phyloP scores from a whole-genome alignment of 2,797 vertebrate genomes.

The Florisuga fusca region DNA sequence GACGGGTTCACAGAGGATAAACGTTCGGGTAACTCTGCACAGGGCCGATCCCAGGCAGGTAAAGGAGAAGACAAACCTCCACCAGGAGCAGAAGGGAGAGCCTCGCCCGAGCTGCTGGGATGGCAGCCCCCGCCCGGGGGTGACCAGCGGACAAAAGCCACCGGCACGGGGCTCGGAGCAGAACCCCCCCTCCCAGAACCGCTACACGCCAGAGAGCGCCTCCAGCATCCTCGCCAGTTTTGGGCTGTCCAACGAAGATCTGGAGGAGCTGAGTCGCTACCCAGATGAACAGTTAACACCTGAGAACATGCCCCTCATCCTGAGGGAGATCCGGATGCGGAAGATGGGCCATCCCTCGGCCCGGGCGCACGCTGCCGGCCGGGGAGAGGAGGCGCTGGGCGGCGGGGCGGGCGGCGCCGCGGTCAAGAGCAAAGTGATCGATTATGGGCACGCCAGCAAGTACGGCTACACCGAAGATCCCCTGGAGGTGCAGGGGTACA shows the following conservation, averaged over 20 bases:
- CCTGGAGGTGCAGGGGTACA: constrained; percentile 77
- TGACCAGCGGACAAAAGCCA: constrained; percentile 60
- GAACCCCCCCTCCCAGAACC: constrained; percentile 74
- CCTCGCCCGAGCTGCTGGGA: constrained; percentile 58
- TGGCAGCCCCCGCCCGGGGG: constrained; percentile 49
- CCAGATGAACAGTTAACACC: constrained; percentile 94
- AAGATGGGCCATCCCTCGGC: constrained; percentile 81
- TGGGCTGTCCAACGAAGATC: constrained; percentile 92
- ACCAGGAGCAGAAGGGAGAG: constrained; percentile 75
- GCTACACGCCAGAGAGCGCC: constrained; percentile 90
- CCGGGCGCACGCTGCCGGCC: constrained; percentile 47
- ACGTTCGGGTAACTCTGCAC: constrained; percentile 78
- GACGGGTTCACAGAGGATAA: constrained; percentile 76
- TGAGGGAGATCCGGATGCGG: constrained; percentile 89
- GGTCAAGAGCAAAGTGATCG: constrained; percentile 89
- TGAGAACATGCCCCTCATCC: constrained; percentile 91
- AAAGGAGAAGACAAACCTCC: constrained; percentile 74
- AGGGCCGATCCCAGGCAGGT: constrained; percentile 75
- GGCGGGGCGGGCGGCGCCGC: not conserved
- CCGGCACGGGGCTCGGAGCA: constrained; percentile 53
- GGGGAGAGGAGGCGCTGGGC: constrained; percentile 58
- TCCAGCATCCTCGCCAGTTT: constrained; percentile 92
- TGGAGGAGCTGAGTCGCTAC: constrained; percentile 92
- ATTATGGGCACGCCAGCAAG: constrained; percentile 93
- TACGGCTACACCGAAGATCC: constrained; percentile 81